Percentiles rank a stretch among this genome's conserved stretches.
These are phyloP conservation scores for Notodonta dromedarius DNA, from an alignment of 2,888 invertebrate species.

Conservation along the genomic window DNA sequence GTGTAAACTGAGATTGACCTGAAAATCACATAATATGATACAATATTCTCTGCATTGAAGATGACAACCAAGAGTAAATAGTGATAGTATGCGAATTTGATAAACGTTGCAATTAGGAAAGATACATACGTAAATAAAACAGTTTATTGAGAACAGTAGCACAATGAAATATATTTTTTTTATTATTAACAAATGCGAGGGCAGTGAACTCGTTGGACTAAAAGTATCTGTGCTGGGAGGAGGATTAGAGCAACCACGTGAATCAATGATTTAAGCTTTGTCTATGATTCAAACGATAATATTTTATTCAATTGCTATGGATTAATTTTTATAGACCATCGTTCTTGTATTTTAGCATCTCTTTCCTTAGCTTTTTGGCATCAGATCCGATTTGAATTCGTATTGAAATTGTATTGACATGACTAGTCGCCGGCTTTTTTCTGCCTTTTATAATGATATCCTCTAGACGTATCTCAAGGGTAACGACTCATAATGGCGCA, in stretches of 20 bases:
- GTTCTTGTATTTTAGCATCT: too few relatives aligned
- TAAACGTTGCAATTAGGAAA: not conserved
- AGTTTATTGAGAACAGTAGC: slow-evolving; percentile 1
- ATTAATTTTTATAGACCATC: too few relatives aligned
- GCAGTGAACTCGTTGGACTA: not conserved
- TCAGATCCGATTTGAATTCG: too few relatives aligned
- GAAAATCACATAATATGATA: not conserved
- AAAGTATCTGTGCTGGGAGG: not conserved
- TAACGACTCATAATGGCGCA: slow-evolving; percentile 73
- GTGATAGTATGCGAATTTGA: not conserved
- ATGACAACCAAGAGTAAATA: not conserved
- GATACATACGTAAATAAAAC: not conserved
- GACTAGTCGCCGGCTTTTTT: slow-evolving; percentile 18
- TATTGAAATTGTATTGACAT: slow-evolving; percentile 17
- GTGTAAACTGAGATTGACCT: not conserved
- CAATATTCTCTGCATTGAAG: slow-evolving; percentile 25
- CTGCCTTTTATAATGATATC: slow-evolving; percentile 52
- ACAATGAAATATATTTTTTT: slow-evolving; percentile 1
- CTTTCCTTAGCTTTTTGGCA: too few relatives aligned
- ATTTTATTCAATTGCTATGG: too few relatives aligned
- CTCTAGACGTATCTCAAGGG: slow-evolving; percentile 78
- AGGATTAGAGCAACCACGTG: not conserved
- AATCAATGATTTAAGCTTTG: not conserved
- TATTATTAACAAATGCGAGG: not conserved
- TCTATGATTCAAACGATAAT: too few relatives aligned